phyloP scores from a whole-genome alignment of 2,888 invertebrate species.

The Spicauda simplicius region DNA sequence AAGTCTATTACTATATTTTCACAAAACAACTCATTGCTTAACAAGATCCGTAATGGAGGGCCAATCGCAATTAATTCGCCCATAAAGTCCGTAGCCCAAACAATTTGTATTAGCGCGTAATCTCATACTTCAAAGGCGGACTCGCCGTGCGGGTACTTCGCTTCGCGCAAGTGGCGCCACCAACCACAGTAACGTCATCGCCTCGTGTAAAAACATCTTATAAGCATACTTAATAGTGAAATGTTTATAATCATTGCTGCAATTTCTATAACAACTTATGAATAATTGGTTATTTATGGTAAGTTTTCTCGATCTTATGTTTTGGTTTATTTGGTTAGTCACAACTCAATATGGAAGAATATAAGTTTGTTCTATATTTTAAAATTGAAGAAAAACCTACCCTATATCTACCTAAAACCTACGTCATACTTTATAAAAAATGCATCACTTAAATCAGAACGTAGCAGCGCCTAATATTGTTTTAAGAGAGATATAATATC shows the following conservation, averaged over 20 bases:
- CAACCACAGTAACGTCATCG: neutral
- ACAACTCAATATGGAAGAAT: too few species aligned
- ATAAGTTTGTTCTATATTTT: too few species aligned
- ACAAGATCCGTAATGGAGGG: slow-evolving; percentile 6
- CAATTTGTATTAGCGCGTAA: slow-evolving; percentile 24
- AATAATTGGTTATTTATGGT: neutral
- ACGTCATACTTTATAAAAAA: too few species aligned
- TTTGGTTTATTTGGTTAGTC: too few species aligned
- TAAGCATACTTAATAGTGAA: neutral
- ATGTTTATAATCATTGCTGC: neutral
- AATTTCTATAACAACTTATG: neutral
- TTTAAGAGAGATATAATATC: too few species aligned
- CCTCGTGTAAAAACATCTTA: neutral
- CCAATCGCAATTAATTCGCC: slow-evolving; percentile 29
- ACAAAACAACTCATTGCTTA: slow-evolving; percentile 12
- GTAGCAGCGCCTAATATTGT: too few species aligned
- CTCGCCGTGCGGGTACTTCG: neutral
- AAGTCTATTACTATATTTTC: neutral
- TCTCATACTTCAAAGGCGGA: slow-evolving; percentile 24
- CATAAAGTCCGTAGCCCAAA: slow-evolving; percentile 30
- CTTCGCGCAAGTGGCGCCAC: neutral
- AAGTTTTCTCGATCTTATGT: too few species aligned
- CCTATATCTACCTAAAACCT: too few species aligned
- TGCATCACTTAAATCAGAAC: too few species aligned
- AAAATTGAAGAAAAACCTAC: too few species aligned